Evolutionary conservation across 2,113 vertebrate genomes (phyloP).

Genomic region (Miniopterus natalensis): DNA sequence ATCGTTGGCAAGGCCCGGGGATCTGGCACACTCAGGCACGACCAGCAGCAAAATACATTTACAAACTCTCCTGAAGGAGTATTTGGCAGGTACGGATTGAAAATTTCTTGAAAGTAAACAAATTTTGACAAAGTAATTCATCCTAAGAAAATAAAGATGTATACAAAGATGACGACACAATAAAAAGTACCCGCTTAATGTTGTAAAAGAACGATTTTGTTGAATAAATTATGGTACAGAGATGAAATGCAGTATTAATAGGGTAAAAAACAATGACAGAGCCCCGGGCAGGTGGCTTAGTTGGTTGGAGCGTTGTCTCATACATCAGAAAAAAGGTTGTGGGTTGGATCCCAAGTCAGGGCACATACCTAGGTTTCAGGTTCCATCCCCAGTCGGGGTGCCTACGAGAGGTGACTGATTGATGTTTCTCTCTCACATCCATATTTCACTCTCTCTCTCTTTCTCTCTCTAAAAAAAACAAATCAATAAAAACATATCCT

Average conservation of each 20-base stretch:
- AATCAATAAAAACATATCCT: too few relatives aligned
- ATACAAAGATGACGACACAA: not conserved
- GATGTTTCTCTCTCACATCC: too few relatives aligned
- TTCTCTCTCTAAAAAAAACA: too few relatives aligned
- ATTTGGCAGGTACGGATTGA: not conserved
- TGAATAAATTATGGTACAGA: not conserved
- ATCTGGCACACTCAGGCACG: not conserved
- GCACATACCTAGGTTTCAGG: too few relatives aligned
- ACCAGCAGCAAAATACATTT: not conserved
- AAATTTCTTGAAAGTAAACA: not conserved
- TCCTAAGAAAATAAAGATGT: slow-evolving; percentile 8
- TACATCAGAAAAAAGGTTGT: too few relatives aligned
- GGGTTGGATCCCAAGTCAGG: too few relatives aligned
- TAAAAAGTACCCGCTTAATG: not conserved
- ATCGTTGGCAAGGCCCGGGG: not conserved
- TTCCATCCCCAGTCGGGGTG: too few relatives aligned
- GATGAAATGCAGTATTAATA: not conserved
- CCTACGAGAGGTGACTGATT: too few relatives aligned
- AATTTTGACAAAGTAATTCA: not conserved
- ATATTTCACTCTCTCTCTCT: too few relatives aligned
- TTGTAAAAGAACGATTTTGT: slow-evolving; percentile 29
- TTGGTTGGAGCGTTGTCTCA: too few relatives aligned
- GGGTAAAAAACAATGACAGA: not conserved
- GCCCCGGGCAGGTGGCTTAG: too few relatives aligned
- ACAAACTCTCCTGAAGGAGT: not conserved